A percentile compares a stretch with the other conserved stretches of the same genome.
These are phyloP conservation scores for Tiphia femorata DNA, from an alignment of 2,888 invertebrate species.

Conservation along the genomic window DNA sequence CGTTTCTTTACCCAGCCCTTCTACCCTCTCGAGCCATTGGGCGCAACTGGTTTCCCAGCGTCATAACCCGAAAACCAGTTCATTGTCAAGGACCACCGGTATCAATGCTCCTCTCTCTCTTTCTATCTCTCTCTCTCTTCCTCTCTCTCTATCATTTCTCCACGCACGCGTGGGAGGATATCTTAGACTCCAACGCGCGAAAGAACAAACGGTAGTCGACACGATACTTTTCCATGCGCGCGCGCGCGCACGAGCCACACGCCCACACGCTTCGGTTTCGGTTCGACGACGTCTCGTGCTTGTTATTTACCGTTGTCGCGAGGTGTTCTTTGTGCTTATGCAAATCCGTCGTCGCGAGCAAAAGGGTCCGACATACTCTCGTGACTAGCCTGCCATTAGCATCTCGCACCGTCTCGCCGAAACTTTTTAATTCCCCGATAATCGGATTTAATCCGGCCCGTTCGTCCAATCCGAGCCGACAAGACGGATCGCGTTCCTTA, in stretches of 20 bases:
- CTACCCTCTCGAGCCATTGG: too few species aligned
- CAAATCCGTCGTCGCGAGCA: neutral
- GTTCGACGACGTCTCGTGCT: too few species aligned
- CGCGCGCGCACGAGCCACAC: neutral
- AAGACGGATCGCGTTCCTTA: too few species aligned
- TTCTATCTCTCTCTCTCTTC: conserved; percentile 18
- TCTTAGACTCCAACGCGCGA: conserved; percentile 35
- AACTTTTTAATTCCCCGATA: too few species aligned
- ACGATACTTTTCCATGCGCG: conserved; percentile 24
- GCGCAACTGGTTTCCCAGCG: conserved; percentile 19
- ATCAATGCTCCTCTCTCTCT: conserved; percentile 6
- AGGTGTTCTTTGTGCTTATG: neutral
- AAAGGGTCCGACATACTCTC: neutral
- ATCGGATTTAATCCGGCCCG: too few species aligned
- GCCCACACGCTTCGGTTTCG: too few species aligned
- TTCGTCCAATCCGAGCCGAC: too few species aligned
- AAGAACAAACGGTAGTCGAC: conserved; percentile 41
- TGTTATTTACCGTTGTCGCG: neutral
- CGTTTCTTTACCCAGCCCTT: too few species aligned
- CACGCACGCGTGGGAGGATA: conserved; percentile 9
- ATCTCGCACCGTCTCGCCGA: too few species aligned
- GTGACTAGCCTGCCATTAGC: too few species aligned
- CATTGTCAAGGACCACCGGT: conserved; percentile 47
- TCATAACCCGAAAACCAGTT: conserved; percentile 40
- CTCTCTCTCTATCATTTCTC: neutral